These are phyloP conservation scores for Gymnocheta viridis DNA, from an alignment of 2,888 invertebrate species.

Conservation along the genomic window DNA sequence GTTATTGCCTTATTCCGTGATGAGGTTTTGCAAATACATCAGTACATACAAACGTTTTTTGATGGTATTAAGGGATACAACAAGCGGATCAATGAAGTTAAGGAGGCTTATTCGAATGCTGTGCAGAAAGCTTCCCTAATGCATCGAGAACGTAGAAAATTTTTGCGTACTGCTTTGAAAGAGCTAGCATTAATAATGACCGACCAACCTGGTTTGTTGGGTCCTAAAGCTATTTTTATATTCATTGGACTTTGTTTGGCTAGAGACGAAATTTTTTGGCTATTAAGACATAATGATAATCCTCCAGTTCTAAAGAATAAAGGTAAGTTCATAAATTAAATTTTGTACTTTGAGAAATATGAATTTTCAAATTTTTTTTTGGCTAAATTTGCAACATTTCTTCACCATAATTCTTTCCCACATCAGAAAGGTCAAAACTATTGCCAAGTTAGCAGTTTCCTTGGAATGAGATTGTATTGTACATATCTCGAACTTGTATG, in stretches of 20 bases:
- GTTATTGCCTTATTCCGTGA: conserved; percentile 97
- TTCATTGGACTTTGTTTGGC: conserved; percentile 98
- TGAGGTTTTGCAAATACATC: conserved; percentile 97
- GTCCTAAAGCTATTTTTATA: conserved; percentile 97
- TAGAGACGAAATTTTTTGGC: conserved; percentile 98
- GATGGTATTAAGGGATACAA: conserved; percentile 97
- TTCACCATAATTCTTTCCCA: no score
- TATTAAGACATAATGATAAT: conserved; percentile 97
- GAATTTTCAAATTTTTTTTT: no score
- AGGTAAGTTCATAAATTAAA: conserved; percentile 81
- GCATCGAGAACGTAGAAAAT: conserved; percentile 97
- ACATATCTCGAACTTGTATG: no score
- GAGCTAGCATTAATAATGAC: conserved; percentile 97
- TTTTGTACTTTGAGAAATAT: no score
- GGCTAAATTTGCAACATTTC: no score
- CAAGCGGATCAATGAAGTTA: conserved; percentile 96
- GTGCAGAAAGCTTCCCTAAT: conserved; percentile 94
- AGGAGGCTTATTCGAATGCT: conserved; percentile 95
- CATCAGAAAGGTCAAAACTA: no score
- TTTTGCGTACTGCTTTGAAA: conserved; percentile 95
- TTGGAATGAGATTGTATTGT: no score
- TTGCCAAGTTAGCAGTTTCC: no score
- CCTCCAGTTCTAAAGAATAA: conserved; percentile 94
- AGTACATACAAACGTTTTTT: conserved; percentile 95
- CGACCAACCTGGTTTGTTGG: conserved; percentile 97